A percentile compares a stretch with the other conserved stretches of the same genome.
Evolutionary conservation across 2,797 vertebrate species (phyloP).

Genomic region (Brachyrhaphis roseni): DNA sequence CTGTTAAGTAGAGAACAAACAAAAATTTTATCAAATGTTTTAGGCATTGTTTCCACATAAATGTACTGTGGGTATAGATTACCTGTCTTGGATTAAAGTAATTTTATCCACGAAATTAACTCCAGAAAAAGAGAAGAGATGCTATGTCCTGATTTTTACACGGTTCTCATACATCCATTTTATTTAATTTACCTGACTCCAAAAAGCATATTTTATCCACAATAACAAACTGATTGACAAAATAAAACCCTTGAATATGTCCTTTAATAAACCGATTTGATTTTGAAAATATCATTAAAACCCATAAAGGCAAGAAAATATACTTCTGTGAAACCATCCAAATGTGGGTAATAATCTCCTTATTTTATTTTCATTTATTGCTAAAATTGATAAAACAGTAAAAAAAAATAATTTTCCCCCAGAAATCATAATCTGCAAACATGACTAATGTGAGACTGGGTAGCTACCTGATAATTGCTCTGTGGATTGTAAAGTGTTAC

Average conservation of each 20-base stretch:
- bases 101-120: neutral
- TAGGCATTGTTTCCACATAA: neutral
- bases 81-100: neutral
- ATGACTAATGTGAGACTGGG: neutral
- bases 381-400: neutral
- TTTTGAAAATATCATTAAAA: neutral
- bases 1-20: slow-evolving; percentile 56
- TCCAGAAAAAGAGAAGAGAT: neutral
- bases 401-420: neutral
- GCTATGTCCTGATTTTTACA: neutral
- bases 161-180: neutral
- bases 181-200: neutral
- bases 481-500: slow-evolving; percentile 66
- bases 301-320: neutral
- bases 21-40: neutral
- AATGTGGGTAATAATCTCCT: neutral
- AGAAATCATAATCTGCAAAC: neutral
- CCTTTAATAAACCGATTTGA: neutral
- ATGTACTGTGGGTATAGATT: neutral
- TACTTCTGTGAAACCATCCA: neutral
- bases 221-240: neutral
- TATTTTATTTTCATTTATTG: neutral
- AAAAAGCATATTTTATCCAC: neutral
- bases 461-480: slow-evolving; percentile 69
- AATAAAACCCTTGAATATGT: neutral